phyloP scores from a whole-genome alignment of 1,140 invertebrate species.

The Leptopilina boulardi region DNA sequence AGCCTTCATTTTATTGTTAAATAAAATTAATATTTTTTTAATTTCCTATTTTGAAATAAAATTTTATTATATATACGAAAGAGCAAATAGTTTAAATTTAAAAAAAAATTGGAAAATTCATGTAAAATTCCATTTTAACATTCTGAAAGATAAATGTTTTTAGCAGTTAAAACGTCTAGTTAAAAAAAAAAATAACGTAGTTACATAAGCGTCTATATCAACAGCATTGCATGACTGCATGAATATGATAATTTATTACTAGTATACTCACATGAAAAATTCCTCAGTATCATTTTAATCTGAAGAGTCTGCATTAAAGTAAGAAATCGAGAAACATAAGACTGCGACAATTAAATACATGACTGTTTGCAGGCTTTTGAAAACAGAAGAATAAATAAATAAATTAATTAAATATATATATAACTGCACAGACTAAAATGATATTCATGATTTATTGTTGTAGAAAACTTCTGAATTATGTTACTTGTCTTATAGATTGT shows the following conservation, averaged over 20 bases:
- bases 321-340: not conserved
- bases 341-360: too few relatives aligned
- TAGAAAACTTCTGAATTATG: constrained; percentile 1
- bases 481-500: not conserved
- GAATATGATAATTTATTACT: constrained; percentile 10
- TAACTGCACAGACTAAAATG: not conserved
- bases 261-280: not conserved
- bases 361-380: too few relatives aligned
- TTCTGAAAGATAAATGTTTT: not conserved
- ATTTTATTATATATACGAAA: too few relatives aligned
- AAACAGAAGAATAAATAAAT: not conserved
- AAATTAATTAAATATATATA: not conserved
- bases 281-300: constrained; percentile 9
- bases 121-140: not conserved
- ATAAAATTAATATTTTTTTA: too few relatives aligned
- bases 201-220: not conserved
- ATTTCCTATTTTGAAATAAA: too few relatives aligned
- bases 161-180: not conserved
- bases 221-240: constrained; percentile 11
- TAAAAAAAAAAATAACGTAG: not conserved
- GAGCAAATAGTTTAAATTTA: too few relatives aligned
- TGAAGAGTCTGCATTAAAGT: not conserved
- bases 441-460: not conserved
- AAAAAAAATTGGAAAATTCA: not conserved
- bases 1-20: too few relatives aligned